A percentile compares a stretch with the other conserved stretches of the same genome.
Conservation (phyloP, 2,113 vertebrate species). For the Actinemys pallida region DNA sequence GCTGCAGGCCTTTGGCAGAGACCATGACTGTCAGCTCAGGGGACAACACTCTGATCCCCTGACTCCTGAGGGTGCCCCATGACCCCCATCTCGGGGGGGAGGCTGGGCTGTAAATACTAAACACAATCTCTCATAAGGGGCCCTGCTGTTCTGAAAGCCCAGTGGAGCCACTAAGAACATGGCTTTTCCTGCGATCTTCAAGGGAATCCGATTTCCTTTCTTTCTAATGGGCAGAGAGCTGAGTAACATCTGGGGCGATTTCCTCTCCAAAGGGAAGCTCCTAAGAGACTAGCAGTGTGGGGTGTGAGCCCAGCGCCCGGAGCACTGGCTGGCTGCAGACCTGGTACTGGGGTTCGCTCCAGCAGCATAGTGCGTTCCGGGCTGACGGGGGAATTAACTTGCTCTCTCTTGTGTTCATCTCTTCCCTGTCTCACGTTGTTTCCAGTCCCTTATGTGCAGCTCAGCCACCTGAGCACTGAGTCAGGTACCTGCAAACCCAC, state of each 20-base stretch:
- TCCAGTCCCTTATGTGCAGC: constrained; percentile 93
- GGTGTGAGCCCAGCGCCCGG: neutral
- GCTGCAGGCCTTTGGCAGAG: neutral
- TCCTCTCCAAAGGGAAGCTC: neutral
- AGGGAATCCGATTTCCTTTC: neutral
- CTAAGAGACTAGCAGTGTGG: neutral
- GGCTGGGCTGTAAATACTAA: neutral
- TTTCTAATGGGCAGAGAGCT: neutral
- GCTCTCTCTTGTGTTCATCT: constrained; percentile 82
- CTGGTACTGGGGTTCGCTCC: neutral
- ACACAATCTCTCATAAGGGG: neutral
- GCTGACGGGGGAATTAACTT: constrained; percentile 70
- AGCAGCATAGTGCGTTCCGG: constrained; percentile 16
- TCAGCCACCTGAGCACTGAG: constrained; percentile 92
- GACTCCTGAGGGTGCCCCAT: neutral
- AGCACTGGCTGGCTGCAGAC: neutral
- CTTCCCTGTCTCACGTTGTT: constrained; percentile 78
- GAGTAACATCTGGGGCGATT: neutral
- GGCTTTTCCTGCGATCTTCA: neutral
- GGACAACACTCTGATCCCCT: neutral
- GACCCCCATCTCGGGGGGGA: neutral
- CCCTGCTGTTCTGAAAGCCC: neutral
- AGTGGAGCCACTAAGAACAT: neutral
- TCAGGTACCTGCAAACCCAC: constrained; percentile 86
- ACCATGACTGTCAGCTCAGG: neutral